Evolutionary conservation across 2,888 invertebrate genomes (phyloP), one percentile per base, ranked within the genome.

Genomic region (Leptinotarsa rubiginosa): DNA sequence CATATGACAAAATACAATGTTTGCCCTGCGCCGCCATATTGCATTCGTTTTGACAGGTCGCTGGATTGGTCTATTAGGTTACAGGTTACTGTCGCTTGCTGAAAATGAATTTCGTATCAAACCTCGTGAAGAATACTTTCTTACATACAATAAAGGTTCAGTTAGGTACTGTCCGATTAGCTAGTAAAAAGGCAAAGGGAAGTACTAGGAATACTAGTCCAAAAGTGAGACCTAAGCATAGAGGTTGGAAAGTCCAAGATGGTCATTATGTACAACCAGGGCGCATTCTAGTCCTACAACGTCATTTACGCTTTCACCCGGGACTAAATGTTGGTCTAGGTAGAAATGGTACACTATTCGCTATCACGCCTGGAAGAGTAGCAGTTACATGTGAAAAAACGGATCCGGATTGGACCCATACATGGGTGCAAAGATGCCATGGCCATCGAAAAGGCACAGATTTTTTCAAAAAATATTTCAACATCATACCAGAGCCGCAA

Each of bases 391-490:
- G 95, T 87, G 97, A 98, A 85, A 91, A 93, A 83, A 90, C 93
- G 71, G 92, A 96, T 75, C 93, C 94, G 0, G 91, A 95, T 82
- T 95, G 94, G 92, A 91, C 93, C 18, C 94, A 95, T 83, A 89
- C 91, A 0, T 94, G 95, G 93, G 89, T 96, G 47, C 89, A 92
- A 83, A 87, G 91, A 76, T 87, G 91, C 83, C 93, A 95, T 86
- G 89, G 88, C 0, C 92, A 92, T 0, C 89, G 94, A 73, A 89
- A 92, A 82, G 88, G 91, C 1, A 91, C 92, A 80, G 90, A 89
- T 1, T 93, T 96, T 78, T 92, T 92, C 83, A 97, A 97, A 86
- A 96, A 96, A 84, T 95, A 96, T 85, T 95, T 92, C 81, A 94
- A 97, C 89, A 91, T 97, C 52, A 90, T 97, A 80, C 93, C 96